Evolutionary conservation across 1,140 invertebrate genomes (phyloP), one percentile per base, ranked within the genome.

Genomic region (Drosophila auraria): DNA sequence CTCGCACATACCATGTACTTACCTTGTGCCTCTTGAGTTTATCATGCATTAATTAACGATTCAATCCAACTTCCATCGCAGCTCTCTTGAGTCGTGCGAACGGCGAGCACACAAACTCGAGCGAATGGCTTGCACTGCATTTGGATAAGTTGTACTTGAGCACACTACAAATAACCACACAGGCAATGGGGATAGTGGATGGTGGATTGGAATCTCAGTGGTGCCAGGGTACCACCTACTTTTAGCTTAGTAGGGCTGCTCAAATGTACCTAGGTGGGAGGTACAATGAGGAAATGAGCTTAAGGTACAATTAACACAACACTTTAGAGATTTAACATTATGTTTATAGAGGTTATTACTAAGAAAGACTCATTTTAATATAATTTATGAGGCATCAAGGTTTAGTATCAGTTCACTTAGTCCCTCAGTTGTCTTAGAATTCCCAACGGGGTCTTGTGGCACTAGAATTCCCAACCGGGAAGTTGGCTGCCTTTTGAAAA

Each of bases 21-120:
- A 40, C 54, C 45, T 30, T 50, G 54, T 57, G 53, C 51, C 45
- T 12, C 54, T 44, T 27, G 30, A 51, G 69, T 47, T 54, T 47
- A 79, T 53, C 71, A 66, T 76, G 66, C 78, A 82, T 78, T 78
- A 71, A 84, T 86, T 86, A 86, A 78, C 70, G 58, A 63, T 82
- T 69, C 82, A 63, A 58, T 74, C 60, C 73, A 50, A 65, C 71
- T 47, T 49, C 42, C 45, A 78, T 63, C 60, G 66, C 68, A 66
- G 50, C 45, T 33, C 65, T 54, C 49, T 61, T 27, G 65, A 69
- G 51, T 40, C 66, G 78, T 60, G 50, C 62, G 45, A 69, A 68
- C 51, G 36, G 68, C 58, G 78, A 80, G 53, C 42, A 81, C 60
- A 65, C 53, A 53, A 77, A 62, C 47, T 57, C 38, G 49, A 54